Evolutionary conservation across 2,888 invertebrate species (phyloP), one percentile per base, ranked within the genome.

Genomic region (Epirrhoe tristata): DNA sequence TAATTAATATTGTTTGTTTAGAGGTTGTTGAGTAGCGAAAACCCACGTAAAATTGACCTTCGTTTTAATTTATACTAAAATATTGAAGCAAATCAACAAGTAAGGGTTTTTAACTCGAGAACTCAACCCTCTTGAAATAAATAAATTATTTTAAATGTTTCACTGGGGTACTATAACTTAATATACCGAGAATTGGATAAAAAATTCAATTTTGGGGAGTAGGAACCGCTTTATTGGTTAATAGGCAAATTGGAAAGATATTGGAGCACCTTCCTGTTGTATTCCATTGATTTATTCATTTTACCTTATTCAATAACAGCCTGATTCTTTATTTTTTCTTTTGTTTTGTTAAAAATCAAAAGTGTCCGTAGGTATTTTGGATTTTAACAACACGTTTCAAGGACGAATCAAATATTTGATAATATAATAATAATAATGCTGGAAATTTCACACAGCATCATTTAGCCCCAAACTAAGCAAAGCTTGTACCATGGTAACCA

Each of bases 171-270:
- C 39, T 24, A 24, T 24, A 24, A 24, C 24, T 43, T 43, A 12
- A 12, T 43, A 43, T 10, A 53, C 31, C 17, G 43, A 14, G 14
- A 72, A 69, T 66, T 67, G 54, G 66, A 60, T 65, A 32, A 43
- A 51, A 66, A 66, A 66, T 56, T 32, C 50, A 48, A 63, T 70
- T 69, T 59, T 61, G 53, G 48, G 63, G 32, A 51, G 61, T 16
- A 53, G 63, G 60, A 71, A 69, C 62, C 50, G 63, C 50, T 62
- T 68, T 69, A 70, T 66, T 55, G 64, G 60, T 32, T 55, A 34
- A 70, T 60, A 68, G 58, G 65, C 59, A 73, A 73, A 73, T 73
- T 73, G 71, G 66, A 46, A 39, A 53, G 68, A 68, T 68, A 68
- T 68, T 73, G 59, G 6, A 16, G 51, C 6, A 63, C 46, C 63